phyloP scores from a whole-genome alignment of 2,797 vertebrate genomes.

The Neostethus bicornis region DNA sequence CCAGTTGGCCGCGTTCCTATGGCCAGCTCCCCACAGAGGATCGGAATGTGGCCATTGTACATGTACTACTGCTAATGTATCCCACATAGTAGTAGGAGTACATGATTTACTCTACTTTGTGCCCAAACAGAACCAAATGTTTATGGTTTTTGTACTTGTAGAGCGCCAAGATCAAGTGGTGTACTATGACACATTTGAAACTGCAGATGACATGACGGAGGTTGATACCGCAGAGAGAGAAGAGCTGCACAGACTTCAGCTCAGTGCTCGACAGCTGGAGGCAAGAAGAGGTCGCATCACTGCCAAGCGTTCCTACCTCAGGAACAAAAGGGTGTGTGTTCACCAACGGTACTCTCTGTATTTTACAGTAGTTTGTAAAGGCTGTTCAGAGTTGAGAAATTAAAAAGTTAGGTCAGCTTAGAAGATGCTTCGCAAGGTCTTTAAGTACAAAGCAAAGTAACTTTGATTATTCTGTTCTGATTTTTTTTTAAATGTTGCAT shows the following conservation, averaged over 20 bases:
- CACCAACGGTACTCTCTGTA: neutral
- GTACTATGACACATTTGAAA: slow-evolving; percentile 97
- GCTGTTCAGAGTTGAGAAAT: neutral
- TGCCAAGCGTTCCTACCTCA: slow-evolving; percentile 97
- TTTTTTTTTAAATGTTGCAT: too few species aligned
- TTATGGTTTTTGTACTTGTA: slow-evolving; percentile 63
- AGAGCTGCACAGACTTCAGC: slow-evolving; percentile 88
- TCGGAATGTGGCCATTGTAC: too few species aligned
- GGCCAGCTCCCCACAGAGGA: too few species aligned
- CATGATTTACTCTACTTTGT: too few species aligned
- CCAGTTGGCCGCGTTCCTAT: too few species aligned
- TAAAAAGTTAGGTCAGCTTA: neutral
- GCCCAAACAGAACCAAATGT: neutral
- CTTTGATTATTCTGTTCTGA: neutral
- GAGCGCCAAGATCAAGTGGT: slow-evolving; percentile 95
- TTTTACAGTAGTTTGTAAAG: neutral
- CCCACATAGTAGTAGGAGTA: too few species aligned
- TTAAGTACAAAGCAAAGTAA: too few species aligned
- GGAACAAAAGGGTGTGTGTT: slow-evolving; percentile 90
- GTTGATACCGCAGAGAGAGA: slow-evolving; percentile 80
- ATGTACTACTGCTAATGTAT: too few species aligned
- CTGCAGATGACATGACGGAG: slow-evolving; percentile 89
- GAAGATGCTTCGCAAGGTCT: neutral
- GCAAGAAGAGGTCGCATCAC: slow-evolving; percentile 93
- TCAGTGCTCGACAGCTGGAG: slow-evolving; percentile 92